Evolutionary conservation across 1,140 invertebrate species (phyloP).

Genomic region (Tenebrio molitor): DNA sequence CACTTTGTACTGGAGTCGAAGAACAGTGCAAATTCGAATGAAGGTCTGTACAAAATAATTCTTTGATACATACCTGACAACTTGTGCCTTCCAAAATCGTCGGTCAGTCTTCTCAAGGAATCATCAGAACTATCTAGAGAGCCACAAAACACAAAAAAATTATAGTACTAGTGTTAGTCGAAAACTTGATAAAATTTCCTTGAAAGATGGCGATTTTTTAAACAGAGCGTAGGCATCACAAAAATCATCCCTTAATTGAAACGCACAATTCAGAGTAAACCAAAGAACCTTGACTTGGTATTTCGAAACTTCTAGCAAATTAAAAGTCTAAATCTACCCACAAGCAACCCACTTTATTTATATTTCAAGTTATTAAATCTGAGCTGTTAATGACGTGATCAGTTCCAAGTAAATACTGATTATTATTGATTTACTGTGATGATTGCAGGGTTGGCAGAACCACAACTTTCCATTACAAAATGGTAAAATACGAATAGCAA

Average conservation of each 20-base stretch:
- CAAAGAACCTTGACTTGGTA: slow-evolving; percentile 16
- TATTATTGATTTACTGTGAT: slow-evolving; percentile 9
- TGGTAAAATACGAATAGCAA: too few relatives aligned
- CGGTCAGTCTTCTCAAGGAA: slow-evolving; percentile 55
- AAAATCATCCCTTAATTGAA: not conserved
- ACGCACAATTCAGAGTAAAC: too few relatives aligned
- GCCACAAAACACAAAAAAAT: slow-evolving; percentile 46
- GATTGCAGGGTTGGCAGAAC: too few relatives aligned
- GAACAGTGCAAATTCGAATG: too few relatives aligned
- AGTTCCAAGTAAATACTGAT: slow-evolving; percentile 12
- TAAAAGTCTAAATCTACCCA: slow-evolving; percentile 27
- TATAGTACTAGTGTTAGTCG: too few relatives aligned
- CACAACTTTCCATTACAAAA: too few relatives aligned
- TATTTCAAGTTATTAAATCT: slow-evolving; percentile 29
- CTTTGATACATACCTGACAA: slow-evolving; percentile 60
- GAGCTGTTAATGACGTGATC: slow-evolving; percentile 10
- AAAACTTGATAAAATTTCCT: too few relatives aligned
- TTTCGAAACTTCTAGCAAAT: slow-evolving; percentile 34
- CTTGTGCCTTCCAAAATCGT: slow-evolving; percentile 57
- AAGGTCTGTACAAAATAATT: too few relatives aligned
- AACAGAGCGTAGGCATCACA: slow-evolving; percentile 14
- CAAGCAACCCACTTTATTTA: slow-evolving; percentile 33
- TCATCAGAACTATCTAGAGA: slow-evolving; percentile 57
- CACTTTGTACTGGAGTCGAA: too few relatives aligned
- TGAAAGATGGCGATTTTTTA: not conserved